Conservation (phyloP, 2,888 invertebrate genomes). For the Encarsia formosa region DNA sequence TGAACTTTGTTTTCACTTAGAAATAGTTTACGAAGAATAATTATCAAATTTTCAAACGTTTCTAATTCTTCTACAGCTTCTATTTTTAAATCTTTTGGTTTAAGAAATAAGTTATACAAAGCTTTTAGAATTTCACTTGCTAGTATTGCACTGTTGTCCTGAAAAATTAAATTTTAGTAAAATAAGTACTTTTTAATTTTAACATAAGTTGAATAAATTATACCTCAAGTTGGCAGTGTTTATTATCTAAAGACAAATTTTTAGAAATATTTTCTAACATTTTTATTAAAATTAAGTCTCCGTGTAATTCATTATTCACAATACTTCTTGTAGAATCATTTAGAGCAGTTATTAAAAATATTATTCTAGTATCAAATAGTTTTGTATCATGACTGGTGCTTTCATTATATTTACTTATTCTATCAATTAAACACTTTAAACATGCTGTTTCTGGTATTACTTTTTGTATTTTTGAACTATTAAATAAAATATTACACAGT, state of each 20-base stretch:
- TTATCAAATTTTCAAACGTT: conserved; percentile 68
- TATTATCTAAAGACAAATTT: conserved; percentile 3
- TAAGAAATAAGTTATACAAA: conserved; percentile 71
- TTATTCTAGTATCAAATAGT: conserved; percentile 80
- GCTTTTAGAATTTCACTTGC: conserved; percentile 73
- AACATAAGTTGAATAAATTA: neutral
- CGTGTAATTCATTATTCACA: conserved; percentile 66
- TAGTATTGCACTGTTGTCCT: conserved; percentile 62
- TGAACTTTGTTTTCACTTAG: conserved; percentile 60
- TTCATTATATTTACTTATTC: conserved; percentile 63
- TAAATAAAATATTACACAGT: conserved; percentile 83
- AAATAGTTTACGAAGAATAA: conserved; percentile 68
- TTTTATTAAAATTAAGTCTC: conserved; percentile 65
- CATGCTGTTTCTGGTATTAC: conserved; percentile 42
- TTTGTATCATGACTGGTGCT: conserved; percentile 68
- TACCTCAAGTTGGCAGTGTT: conserved; percentile 16
- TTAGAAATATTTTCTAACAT: conserved; percentile 61
- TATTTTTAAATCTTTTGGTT: conserved; percentile 54
- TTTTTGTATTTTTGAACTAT: conserved; percentile 62
- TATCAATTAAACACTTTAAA: conserved; percentile 61
- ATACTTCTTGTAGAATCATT: conserved; percentile 65
- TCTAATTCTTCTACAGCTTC: conserved; percentile 72
- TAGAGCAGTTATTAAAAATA: conserved; percentile 85
- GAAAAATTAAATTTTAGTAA: conserved; percentile 21
- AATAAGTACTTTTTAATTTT: neutral